phyloP scores from a whole-genome alignment of 2,113 vertebrate genomes.

The Bubo scandiacus region DNA sequence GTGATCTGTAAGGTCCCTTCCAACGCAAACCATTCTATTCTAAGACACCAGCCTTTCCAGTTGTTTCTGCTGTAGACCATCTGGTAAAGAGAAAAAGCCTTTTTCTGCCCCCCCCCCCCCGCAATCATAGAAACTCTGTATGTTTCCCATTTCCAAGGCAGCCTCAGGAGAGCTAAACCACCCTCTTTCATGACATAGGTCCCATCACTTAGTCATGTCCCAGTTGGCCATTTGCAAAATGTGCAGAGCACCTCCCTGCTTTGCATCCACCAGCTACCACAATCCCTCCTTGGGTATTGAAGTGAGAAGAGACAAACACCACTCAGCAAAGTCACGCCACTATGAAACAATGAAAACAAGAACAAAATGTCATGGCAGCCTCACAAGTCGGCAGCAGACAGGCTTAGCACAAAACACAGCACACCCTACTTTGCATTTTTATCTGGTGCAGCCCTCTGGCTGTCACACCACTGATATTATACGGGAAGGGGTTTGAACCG shows the following conservation, averaged over 20 bases:
- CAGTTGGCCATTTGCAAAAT: accelerated
- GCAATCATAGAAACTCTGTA: background rate
- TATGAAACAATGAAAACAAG: accelerated
- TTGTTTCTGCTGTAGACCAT: background rate
- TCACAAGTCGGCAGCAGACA: accelerated
- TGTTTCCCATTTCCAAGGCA: background rate
- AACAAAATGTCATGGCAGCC: background rate
- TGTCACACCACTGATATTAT: background rate
- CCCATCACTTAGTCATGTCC: background rate
- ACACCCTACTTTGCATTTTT: background rate
- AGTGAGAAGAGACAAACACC: background rate
- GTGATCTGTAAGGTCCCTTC: too few relatives aligned
- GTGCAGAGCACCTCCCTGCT: background rate
- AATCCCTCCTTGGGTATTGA: background rate
- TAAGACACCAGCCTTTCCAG: background rate
- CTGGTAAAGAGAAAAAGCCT: background rate
- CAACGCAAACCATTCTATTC: too few relatives aligned
- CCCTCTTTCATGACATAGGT: background rate
- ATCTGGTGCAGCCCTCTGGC: background rate
- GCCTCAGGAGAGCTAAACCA: background rate
- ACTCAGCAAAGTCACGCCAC: background rate
- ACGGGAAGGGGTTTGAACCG: background rate
- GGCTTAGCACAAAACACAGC: background rate
- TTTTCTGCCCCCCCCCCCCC: accelerated
- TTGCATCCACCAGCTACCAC: background rate